Conservation (phyloP, 2,888 invertebrate species). For the Noctua fimbriata region DNA sequence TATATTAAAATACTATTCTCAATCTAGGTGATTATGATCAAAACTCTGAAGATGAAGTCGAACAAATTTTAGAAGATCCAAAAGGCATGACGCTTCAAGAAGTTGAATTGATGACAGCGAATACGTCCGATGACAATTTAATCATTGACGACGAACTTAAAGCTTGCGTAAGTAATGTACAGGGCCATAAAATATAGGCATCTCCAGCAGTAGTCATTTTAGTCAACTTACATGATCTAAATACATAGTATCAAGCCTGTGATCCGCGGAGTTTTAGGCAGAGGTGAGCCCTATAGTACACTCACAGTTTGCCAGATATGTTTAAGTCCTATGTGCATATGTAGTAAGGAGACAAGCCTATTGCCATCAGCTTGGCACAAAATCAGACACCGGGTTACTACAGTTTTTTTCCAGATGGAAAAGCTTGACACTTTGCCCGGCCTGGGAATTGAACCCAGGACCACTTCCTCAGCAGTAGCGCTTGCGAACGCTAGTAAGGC, state of each 20-base stretch:
- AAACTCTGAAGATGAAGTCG: constrained; percentile 81
- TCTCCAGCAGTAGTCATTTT: not conserved
- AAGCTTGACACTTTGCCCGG: not conserved
- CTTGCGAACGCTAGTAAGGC: not conserved
- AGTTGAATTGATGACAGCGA: constrained; percentile 78
- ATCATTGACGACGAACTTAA: constrained; percentile 48
- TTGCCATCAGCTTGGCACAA: not conserved
- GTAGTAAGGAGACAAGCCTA: not conserved
- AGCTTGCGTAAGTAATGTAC: constrained; percentile 53
- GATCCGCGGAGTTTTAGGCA: not conserved
- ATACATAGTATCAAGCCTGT: not conserved
- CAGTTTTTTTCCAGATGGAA: not conserved
- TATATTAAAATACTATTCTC: not conserved
- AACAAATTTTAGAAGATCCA: constrained; percentile 80
- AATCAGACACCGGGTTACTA: not conserved
- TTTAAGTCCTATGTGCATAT: not conserved
- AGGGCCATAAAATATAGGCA: not conserved
- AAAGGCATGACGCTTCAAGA: constrained; percentile 82
- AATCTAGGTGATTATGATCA: constrained; percentile 84
- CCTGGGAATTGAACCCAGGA: not conserved
- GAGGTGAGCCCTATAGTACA: not conserved
- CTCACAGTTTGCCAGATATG: not conserved
- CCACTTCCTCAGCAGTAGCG: not conserved
- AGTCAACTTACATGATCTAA: not conserved
- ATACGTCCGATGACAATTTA: constrained; percentile 73